Conservation (phyloP, 2,888 invertebrate genomes). For the Scaeva pyrastri region DNA sequence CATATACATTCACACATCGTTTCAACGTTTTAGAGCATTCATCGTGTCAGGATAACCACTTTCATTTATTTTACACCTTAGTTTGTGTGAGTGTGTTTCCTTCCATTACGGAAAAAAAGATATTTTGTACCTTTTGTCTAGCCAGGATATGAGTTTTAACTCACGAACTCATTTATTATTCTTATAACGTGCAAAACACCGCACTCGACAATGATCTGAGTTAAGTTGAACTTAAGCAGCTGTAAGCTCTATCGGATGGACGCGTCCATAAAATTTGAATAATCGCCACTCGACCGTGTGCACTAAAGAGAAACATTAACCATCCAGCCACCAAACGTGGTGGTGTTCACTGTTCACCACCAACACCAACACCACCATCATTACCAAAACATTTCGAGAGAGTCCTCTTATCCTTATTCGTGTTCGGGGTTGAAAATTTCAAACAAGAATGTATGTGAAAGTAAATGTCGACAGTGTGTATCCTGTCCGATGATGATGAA, state of each 20-base stretch:
- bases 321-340: neutral
- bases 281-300: constrained; percentile 74
- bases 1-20: neutral
- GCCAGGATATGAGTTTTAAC: constrained; percentile 66
- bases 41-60: neutral
- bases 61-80: constrained; percentile 10
- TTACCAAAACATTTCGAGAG: neutral
- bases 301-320: constrained; percentile 70
- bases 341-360: too few relatives aligned
- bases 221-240: constrained; percentile 73
- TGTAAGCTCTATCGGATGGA: constrained; percentile 74
- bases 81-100: too few relatives aligned
- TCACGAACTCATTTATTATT: constrained; percentile 64
- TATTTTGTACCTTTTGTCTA: constrained; percentile 37
- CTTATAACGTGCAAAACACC: constrained; percentile 53
- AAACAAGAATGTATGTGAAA: constrained; percentile 50
- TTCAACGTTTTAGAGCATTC: neutral
- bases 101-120: neutral
- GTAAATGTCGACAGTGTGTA: constrained; percentile 62
- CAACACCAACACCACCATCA: neutral
- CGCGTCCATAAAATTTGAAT: constrained; percentile 76
- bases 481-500: constrained; percentile 71
- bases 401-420: constrained; percentile 1
- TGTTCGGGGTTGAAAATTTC: constrained; percentile 16
- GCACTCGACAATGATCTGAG: constrained; percentile 58